phyloP scores from a whole-genome alignment of 53 echinoderm and acorn worm genomes.

The Holothuria scabra region DNA sequence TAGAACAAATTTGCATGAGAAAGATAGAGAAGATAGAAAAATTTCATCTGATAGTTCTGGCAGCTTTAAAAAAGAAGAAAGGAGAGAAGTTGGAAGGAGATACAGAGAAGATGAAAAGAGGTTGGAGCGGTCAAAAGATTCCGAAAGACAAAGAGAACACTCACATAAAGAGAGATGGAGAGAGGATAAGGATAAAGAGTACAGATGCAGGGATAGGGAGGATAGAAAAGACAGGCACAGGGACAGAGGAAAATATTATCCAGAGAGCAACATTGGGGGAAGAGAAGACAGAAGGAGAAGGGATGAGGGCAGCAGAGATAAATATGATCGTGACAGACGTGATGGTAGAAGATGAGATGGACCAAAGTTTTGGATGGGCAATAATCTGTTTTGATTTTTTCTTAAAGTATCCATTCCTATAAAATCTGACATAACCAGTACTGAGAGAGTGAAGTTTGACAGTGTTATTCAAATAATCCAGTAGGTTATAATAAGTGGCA shows the following conservation, averaged over 20 bases:
- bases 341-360: not conserved
- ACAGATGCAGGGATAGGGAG: conserved; percentile 6
- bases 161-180: not conserved
- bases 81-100: conserved; percentile 20
- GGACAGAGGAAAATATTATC: not conserved
- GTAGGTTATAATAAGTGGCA: no score
- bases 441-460: no score
- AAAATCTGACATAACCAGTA: no score
- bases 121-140: not conserved
- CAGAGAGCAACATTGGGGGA: conserved; percentile 11
- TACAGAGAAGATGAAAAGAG: conserved; percentile 15
- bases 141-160: not conserved
- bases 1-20: not conserved
- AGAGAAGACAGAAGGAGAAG: conserved; percentile 45
- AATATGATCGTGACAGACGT: conserved; percentile 30
- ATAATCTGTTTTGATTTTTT: no score
- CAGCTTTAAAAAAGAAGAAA: conserved; percentile 6
- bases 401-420: no score
- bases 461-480: no score
- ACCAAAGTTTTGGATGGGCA: no score
- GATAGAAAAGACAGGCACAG: not conserved
- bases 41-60: not conserved
- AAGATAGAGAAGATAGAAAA: conserved; percentile 12
- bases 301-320: not conserved
- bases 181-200: conserved; percentile 23